These are phyloP conservation scores for Ploceus nigricollis DNA, from an alignment of 2,113 vertebrate species.

Conservation along the genomic window DNA sequence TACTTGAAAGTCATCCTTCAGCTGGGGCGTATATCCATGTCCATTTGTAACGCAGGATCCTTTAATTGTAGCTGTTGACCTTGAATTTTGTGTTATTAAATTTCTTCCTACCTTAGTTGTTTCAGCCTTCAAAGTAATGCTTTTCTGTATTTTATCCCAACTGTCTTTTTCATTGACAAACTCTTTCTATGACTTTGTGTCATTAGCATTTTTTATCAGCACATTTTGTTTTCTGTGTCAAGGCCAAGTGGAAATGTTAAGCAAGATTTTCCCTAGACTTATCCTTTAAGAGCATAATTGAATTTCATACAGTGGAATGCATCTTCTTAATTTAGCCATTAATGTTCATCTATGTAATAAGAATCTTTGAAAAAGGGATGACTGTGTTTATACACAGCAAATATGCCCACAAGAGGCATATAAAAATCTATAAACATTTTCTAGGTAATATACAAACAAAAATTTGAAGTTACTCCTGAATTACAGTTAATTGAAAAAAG, in stretches of 20 bases:
- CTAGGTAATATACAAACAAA: not conserved
- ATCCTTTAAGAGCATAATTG: not conserved
- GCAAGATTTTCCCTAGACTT: not conserved
- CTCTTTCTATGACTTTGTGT: not conserved
- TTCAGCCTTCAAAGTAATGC: not conserved
- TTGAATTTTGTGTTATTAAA: not conserved
- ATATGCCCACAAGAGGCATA: not conserved
- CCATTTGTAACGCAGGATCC: rapidly evolving
- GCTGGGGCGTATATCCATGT: not conserved
- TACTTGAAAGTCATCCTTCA: not conserved
- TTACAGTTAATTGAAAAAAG: not conserved
- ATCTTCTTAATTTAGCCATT: not conserved
- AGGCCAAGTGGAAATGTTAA: not conserved
- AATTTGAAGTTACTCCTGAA: not conserved
- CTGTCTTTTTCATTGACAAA: not conserved
- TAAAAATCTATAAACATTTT: not conserved
- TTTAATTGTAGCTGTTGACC: not conserved
- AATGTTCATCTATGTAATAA: not conserved
- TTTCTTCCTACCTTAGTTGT: not conserved
- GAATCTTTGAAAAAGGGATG: not conserved
- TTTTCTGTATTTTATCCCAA: not conserved
- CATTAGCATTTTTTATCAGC: not conserved
- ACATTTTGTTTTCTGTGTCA: not conserved
- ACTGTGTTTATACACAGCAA: not conserved
- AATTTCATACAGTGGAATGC: not conserved